These are phyloP conservation scores for Cheilosia scutellata DNA, from an alignment of 2,888 invertebrate genomes.

Conservation along the genomic window DNA sequence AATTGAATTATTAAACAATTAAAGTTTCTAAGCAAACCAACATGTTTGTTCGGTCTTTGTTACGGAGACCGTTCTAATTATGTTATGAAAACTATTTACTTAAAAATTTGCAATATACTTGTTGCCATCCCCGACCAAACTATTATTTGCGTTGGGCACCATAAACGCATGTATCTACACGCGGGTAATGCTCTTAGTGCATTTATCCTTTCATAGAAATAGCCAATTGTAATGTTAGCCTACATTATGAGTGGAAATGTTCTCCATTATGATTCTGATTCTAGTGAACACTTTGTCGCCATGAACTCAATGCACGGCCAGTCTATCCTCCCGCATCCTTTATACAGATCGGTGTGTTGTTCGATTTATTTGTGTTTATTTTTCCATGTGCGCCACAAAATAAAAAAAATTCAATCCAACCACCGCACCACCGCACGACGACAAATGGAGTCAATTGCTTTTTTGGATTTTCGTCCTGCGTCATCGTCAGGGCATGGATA, in stretches of 20 bases:
- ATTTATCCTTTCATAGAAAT: slow-evolving; percentile 32
- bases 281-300: slow-evolving; percentile 38
- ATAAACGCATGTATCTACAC: slow-evolving; percentile 4
- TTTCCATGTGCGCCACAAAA: background rate
- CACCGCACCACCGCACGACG: background rate
- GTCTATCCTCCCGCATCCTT: background rate
- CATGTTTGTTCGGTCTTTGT: no score
- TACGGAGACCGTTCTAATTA: slow-evolving; percentile 14
- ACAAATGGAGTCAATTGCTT: slow-evolving; percentile 25
- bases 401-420: background rate
- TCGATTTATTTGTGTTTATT: background rate
- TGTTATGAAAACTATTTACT: slow-evolving; percentile 49
- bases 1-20: no score
- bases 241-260: slow-evolving; percentile 22
- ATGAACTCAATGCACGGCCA: slow-evolving; percentile 12
- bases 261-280: slow-evolving; percentile 13
- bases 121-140: slow-evolving; percentile 24
- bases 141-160: slow-evolving; percentile 1
- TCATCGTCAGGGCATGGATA: slow-evolving; percentile 37
- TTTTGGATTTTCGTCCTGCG: slow-evolving; percentile 14
- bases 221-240: slow-evolving; percentile 39
- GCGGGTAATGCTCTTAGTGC: background rate
- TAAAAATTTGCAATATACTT: slow-evolving; percentile 39
- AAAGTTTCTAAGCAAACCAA: no score
- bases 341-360: slow-evolving; percentile 14